Conservation (phyloP, 2,113 vertebrate genomes). For the Garra rufa region DNA sequence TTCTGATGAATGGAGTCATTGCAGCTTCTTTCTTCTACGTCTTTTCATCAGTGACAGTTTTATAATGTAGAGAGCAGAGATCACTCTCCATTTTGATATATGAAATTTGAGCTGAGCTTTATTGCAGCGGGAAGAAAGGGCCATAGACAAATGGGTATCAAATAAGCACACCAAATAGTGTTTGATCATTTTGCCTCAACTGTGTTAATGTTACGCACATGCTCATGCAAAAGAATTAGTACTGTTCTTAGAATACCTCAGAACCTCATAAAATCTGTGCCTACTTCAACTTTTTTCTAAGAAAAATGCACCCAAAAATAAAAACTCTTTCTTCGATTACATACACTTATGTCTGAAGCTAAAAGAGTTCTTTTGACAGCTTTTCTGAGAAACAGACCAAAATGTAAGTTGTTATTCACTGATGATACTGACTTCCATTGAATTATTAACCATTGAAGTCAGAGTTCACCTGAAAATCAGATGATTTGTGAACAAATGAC, state of each 20-base stretch:
- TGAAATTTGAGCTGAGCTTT: conserved; percentile 51
- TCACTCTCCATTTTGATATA: conserved; percentile 45
- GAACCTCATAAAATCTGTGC: neutral
- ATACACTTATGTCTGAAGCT: neutral
- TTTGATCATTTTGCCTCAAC: conserved; percentile 9
- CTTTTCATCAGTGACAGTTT: conserved; percentile 41
- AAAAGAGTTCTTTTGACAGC: no score
- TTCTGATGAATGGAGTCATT: conserved; percentile 40
- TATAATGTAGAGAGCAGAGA: conserved; percentile 40
- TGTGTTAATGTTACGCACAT: neutral
- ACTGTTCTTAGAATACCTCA: neutral
- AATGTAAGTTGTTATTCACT: neutral
- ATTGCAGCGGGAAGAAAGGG: conserved; percentile 31
- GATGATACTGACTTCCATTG: neutral
- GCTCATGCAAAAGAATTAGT: neutral
- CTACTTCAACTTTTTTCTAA: neutral
- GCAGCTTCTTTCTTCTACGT: conserved; percentile 32
- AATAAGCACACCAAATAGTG: conserved; percentile 37
- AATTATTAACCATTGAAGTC: neutral
- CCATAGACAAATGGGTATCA: conserved; percentile 46
- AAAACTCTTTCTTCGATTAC: neutral
- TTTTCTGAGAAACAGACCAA: neutral
- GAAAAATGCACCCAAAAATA: neutral
- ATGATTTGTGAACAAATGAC: neutral
- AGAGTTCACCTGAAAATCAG: neutral